These are phyloP conservation scores for Lycorma delicatula DNA, from an alignment of 1,140 invertebrate genomes.

Conservation along the genomic window DNA sequence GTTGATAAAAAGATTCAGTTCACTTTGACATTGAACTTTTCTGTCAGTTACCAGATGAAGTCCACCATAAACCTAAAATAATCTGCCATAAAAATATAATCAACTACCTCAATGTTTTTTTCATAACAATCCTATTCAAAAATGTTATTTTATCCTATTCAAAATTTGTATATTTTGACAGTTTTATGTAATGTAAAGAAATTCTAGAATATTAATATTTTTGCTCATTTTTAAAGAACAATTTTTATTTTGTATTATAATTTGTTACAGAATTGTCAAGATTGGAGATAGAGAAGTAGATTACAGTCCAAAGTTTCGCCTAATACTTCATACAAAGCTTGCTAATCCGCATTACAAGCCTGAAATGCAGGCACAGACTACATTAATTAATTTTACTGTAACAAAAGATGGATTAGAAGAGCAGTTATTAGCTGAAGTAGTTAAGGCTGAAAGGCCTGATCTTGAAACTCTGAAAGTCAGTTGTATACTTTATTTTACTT, in stretches of 20 bases:
- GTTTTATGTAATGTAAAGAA: too few relatives aligned
- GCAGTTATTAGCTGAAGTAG: constrained; percentile 86
- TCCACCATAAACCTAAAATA: too few relatives aligned
- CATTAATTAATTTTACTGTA: constrained; percentile 91
- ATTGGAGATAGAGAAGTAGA: constrained; percentile 90
- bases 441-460: constrained; percentile 87
- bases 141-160: constrained; percentile 12
- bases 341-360: constrained; percentile 94
- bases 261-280: constrained; percentile 50
- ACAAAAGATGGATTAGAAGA: constrained; percentile 88
- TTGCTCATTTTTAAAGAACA: too few relatives aligned
- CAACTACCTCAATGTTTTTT: too few relatives aligned
- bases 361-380: constrained; percentile 93
- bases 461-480: constrained; percentile 59
- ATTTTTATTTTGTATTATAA: constrained; percentile 1
- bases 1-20: too few relatives aligned
- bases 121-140: too few relatives aligned
- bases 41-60: too few relatives aligned
- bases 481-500: too few relatives aligned
- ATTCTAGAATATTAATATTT: too few relatives aligned
- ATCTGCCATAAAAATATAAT: too few relatives aligned
- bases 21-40: too few relatives aligned
- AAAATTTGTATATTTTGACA: constrained; percentile 1
- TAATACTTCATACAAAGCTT: constrained; percentile 88
- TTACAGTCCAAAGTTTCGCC: constrained; percentile 71